Conservation (phyloP, 1,140 invertebrate genomes). For the Drosophila elegans region DNA sequence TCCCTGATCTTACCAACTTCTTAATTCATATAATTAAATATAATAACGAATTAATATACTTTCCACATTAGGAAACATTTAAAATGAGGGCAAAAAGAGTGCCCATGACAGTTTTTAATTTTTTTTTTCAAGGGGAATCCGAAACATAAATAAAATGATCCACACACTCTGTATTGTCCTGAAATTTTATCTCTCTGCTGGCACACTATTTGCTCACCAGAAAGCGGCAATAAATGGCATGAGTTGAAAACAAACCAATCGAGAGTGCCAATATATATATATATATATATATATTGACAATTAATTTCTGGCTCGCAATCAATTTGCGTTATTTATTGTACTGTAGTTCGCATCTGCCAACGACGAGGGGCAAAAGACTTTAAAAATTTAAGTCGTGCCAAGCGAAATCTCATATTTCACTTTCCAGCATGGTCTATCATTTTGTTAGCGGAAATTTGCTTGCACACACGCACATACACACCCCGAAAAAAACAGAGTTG, state of each 20-base stretch:
- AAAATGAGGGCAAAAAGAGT: too few relatives aligned
- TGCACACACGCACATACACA: constrained; percentile 29
- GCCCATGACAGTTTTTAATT: background rate
- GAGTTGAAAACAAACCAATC: constrained; percentile 31
- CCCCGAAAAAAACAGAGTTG: background rate
- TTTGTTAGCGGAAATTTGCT: constrained; percentile 76
- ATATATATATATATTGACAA: constrained; percentile 51
- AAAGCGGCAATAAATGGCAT: constrained; percentile 30
- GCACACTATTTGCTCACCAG: constrained; percentile 30
- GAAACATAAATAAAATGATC: constrained; percentile 19
- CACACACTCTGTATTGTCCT: constrained; percentile 1
- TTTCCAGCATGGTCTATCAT: constrained; percentile 48
- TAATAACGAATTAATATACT: background rate
- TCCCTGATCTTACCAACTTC: too few relatives aligned
- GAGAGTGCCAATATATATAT: constrained; percentile 24
- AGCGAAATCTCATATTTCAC: constrained; percentile 36
- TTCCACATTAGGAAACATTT: background rate
- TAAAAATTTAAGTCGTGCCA: constrained; percentile 34
- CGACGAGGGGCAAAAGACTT: background rate
- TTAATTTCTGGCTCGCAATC: constrained; percentile 50
- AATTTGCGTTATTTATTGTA: constrained; percentile 51
- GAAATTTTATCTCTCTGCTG: constrained; percentile 47
- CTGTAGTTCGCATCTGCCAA: constrained; percentile 13
- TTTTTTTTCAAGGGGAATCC: background rate
- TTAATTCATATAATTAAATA: too few relatives aligned